Evolutionary conservation across 2,888 invertebrate genomes (phyloP).

Genomic region (Sphaerophoria taeniata): DNA sequence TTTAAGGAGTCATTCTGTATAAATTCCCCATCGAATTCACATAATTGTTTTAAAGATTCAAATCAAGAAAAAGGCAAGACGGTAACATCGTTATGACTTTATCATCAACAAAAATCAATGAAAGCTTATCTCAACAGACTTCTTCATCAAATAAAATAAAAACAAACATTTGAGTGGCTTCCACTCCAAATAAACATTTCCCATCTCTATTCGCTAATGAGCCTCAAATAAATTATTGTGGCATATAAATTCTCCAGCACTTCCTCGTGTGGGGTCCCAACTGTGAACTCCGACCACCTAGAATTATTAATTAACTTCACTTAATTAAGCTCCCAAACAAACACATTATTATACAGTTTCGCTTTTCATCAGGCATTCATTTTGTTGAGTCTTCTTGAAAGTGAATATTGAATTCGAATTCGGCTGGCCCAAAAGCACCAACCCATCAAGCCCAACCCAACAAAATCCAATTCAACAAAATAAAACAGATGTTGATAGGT

Average conservation of each 20-base stretch:
- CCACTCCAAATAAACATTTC: no score
- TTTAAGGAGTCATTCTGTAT: no score
- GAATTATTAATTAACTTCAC: conserved; percentile 66
- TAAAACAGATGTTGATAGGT: conserved; percentile 18
- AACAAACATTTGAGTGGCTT: no score
- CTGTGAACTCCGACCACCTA: conserved; percentile 32
- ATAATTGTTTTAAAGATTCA: no score
- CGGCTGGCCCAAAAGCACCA: background rate
- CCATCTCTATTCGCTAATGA: conserved; percentile 30
- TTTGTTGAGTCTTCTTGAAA: background rate
- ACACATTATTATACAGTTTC: conserved; percentile 55
- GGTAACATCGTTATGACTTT: no score
- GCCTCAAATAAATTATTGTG: conserved; percentile 48
- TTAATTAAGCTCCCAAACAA: conserved; percentile 66
- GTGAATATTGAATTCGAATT: background rate
- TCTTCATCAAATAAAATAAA: no score
- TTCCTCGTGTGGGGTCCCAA: conserved; percentile 48
- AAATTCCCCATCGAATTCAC: no score
- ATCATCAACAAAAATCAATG: no score
- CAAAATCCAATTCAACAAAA: background rate
- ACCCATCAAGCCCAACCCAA: background rate
- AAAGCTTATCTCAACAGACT: no score
- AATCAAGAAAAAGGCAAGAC: no score
- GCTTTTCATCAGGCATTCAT: conserved; percentile 19
- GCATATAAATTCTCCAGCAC: background rate